Evolutionary conservation across 2,113 vertebrate genomes (phyloP).

Genomic region (Gadus macrocephalus): DNA sequence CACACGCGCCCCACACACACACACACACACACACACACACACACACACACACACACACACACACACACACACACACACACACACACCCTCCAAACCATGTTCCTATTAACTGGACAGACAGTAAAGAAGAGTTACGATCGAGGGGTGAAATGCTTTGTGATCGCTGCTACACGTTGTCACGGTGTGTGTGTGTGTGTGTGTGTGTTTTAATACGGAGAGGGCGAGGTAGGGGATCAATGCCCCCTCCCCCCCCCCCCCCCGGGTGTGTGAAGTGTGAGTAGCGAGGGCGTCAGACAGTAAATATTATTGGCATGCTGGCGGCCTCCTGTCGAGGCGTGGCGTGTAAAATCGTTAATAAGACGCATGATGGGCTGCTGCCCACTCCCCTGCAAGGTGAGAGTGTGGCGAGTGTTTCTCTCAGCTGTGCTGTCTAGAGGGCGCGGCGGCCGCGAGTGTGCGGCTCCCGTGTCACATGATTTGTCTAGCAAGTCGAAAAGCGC

Average conservation of each 20-base stretch:
- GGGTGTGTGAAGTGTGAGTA: conserved; percentile 5
- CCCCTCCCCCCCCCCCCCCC: conserved; percentile 36
- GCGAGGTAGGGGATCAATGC: conserved; percentile 42
- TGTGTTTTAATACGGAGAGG: conserved; percentile 21
- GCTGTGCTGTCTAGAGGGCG: conserved; percentile 49
- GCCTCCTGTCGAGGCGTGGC: conserved; percentile 46
- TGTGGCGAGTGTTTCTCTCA: conserved; percentile 59
- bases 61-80: too few species aligned
- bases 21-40: too few species aligned
- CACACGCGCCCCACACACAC: too few species aligned
- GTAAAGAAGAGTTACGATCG: too few species aligned
- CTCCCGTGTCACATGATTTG: conserved; percentile 39
- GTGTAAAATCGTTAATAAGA: conserved; percentile 69
- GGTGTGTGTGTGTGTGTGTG: not conserved
- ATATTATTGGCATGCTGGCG: conserved; percentile 69
- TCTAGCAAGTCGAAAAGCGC: conserved; percentile 23
- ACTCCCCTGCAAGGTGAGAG: conserved; percentile 56
- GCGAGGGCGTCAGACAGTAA: conserved; percentile 67
- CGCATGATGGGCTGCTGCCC: conserved; percentile 46
- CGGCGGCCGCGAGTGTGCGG: conserved; percentile 18
- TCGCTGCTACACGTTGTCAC: too few species aligned
- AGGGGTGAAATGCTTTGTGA: too few species aligned
- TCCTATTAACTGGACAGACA: too few species aligned
- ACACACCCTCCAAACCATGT: too few species aligned
- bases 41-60: too few species aligned